Percentiles rank a stretch among this genome's conserved stretches.
These are phyloP conservation scores for Lineus longissimus DNA, from an alignment of 1,140 invertebrate genomes.

Conservation along the genomic window DNA sequence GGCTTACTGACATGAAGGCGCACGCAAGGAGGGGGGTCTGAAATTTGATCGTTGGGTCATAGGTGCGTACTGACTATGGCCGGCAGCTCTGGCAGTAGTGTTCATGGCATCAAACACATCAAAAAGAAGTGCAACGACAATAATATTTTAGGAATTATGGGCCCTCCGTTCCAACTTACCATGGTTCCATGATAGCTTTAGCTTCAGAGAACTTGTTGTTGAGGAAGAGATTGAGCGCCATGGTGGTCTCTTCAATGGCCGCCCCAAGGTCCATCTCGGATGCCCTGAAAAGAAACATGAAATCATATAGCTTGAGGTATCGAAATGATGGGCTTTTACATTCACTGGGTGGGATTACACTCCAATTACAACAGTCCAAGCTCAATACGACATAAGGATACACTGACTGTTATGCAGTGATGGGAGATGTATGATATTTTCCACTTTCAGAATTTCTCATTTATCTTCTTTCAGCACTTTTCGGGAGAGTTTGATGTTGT, in stretches of 20 bases:
- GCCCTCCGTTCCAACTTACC: slow-evolving; percentile 53
- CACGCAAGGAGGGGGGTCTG: no score
- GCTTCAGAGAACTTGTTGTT: slow-evolving; percentile 85
- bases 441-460: no score
- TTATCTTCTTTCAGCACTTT: no score
- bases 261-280: slow-evolving; percentile 29
- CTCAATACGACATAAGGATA: slow-evolving; percentile 3
- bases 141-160: no score
- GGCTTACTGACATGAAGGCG: no score
- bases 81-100: no score
- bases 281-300: slow-evolving; percentile 16
- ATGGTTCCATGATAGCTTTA: slow-evolving; percentile 68
- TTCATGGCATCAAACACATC: no score
- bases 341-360: not conserved
- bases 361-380: not conserved
- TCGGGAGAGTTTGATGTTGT: no score
- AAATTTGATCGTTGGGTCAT: no score
- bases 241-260: slow-evolving; percentile 60
- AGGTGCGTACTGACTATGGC: no score
- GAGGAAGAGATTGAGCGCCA: slow-evolving; percentile 76
- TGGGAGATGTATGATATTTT: no score
- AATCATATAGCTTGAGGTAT: not conserved
- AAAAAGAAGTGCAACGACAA: no score
- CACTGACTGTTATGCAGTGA: not conserved
- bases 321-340: slow-evolving; percentile 3